Base-by-base conservation (phyloP, 2,113 vertebrate genomes). In the Python bivittatus region DNA sequence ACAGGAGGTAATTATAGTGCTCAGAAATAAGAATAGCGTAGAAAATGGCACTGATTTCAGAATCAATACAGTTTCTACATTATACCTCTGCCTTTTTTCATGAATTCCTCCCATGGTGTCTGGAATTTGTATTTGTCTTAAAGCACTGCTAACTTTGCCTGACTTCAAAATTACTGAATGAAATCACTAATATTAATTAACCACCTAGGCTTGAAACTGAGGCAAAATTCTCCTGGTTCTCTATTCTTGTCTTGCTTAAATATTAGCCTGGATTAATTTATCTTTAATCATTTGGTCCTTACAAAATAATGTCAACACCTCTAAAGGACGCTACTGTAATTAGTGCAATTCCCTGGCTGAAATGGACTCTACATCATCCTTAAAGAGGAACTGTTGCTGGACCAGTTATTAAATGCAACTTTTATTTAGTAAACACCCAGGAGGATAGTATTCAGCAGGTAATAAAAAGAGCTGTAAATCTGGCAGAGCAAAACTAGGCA, bases 341-440 rank as follows among this genome's bases (percentile, higher is more conserved):
- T 44, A 84, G 44, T 84, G 33, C 84, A 84, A 84, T 84, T 91
- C 79, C 44, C 90, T 84, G 38, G 56, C 72, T 91, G 56, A 60
- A 57, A 44, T n/a, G 56, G 90, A 48, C 25, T 83, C 38, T 15
- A 48, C 23, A 44, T 17, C 25, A n/a, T 8, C n/a, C 38, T 25
- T 84, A 84, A 91, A 91, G 7, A 48, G 38, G 38, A 17, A 17
- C 9, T 42, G 29, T 84, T 29, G 9, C 90, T 84, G 17, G 9
- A 60, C 38, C 29, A 58, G 90, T 91, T 84, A 91, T 60, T 84
- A 60, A 56, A 90, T 48, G 54, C 38, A 91, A 84, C 38, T 91
- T 84, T 84, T 91, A 91, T 91, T 91, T 91, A 84, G 54, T 84
- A 91, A 91, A 84, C 1, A 84, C 53, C 33, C 68, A 56, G 53